Conservation (phyloP, 2,888 invertebrate genomes). For the Meghimatium bilineatum region DNA sequence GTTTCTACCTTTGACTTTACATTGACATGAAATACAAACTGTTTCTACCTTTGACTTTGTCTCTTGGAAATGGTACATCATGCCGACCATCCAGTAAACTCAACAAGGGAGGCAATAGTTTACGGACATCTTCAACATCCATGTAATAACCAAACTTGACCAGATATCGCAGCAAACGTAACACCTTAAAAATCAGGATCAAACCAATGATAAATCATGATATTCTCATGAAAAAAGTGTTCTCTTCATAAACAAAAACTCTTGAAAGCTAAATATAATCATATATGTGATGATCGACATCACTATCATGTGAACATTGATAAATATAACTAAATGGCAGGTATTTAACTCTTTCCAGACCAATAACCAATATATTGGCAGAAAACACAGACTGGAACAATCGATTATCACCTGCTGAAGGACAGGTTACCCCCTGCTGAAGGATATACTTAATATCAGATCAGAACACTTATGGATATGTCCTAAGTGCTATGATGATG, state of each 20-base stretch:
- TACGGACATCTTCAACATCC: constrained; percentile 73
- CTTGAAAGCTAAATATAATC: neutral
- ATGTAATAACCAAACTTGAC: constrained; percentile 77
- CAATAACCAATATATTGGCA: too few relatives aligned
- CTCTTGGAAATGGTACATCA: constrained; percentile 75
- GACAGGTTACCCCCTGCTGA: too few relatives aligned
- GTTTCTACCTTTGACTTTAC: too few relatives aligned
- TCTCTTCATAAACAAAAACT: neutral
- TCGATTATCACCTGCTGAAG: too few relatives aligned
- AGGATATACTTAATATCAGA: too few relatives aligned
- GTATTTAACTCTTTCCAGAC: too few relatives aligned
- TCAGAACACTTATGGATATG: too few relatives aligned
- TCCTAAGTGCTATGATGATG: too few relatives aligned
- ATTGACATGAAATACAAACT: neutral
- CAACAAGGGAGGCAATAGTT: constrained; percentile 73
- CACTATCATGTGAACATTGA: too few relatives aligned
- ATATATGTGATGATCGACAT: too few relatives aligned
- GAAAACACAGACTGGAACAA: too few relatives aligned
- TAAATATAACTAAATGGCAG: too few relatives aligned
- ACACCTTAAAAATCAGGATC: constrained; percentile 62
- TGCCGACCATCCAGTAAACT: constrained; percentile 75
- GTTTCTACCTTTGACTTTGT: constrained; percentile 66
- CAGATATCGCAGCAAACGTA: constrained; percentile 73
- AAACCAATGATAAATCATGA: constrained; percentile 15
- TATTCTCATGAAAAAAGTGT: neutral